Conservation (phyloP, 2,797 vertebrate genomes). For the Lacerta bilineata region DNA sequence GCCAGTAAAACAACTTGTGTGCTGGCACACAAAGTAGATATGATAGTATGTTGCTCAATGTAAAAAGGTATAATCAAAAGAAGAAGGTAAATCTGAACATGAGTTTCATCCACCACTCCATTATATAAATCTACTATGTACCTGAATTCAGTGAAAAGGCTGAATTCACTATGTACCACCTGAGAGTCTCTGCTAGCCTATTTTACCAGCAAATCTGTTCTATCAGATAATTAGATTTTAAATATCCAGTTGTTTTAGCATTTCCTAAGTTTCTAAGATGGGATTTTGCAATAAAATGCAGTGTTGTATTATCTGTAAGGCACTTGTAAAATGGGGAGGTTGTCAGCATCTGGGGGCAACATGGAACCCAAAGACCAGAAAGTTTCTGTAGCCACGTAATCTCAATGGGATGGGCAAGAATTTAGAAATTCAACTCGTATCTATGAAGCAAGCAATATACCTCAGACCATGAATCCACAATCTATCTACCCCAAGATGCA, state of each 20-base stretch:
- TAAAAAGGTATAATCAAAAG: conserved; percentile 32
- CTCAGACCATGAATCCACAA: conserved; percentile 28
- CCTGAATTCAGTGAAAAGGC: not conserved
- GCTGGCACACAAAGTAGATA: not conserved
- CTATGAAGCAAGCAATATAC: not conserved
- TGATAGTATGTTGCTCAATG: not conserved
- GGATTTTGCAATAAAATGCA: not conserved
- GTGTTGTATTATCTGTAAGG: not conserved
- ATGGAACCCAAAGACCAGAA: conserved; percentile 6
- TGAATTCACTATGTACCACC: not conserved
- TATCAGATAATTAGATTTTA: not conserved
- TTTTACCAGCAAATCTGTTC: not conserved
- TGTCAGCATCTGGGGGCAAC: conserved; percentile 5
- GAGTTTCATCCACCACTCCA: not conserved
- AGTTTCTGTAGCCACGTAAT: conserved; percentile 3
- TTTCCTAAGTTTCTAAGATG: not conserved
- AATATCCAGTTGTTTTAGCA: not conserved
- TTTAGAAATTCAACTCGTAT: not conserved
- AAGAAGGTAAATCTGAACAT: conserved; percentile 5
- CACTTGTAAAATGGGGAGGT: not conserved
- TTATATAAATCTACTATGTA: not conserved
- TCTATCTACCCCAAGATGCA: conserved; percentile 39
- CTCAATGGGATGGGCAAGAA: conserved; percentile 17
- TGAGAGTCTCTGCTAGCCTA: not conserved
- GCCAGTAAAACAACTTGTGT: not conserved